phyloP scores from a whole-genome alignment of 2,797 vertebrate genomes.

The Cuculus canorus region DNA sequence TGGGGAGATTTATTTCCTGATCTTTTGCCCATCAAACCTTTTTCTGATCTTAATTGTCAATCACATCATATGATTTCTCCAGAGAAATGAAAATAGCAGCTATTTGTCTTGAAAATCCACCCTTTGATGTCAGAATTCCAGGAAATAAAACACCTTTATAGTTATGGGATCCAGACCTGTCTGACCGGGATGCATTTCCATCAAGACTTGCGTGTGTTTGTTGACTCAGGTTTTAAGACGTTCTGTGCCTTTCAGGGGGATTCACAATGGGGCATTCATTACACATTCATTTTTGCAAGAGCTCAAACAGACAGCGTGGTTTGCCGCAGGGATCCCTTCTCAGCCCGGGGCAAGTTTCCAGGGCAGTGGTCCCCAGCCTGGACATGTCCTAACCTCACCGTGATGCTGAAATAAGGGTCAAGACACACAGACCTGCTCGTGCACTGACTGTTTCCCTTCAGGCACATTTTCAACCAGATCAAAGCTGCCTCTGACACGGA shows the following conservation, averaged over 20 bases:
- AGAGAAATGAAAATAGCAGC: slow-evolving; percentile 75
- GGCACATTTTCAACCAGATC: neutral
- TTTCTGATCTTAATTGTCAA: slow-evolving; percentile 65
- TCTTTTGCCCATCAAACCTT: slow-evolving; percentile 27
- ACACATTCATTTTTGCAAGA: neutral
- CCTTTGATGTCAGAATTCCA: slow-evolving; percentile 77
- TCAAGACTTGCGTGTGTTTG: neutral
- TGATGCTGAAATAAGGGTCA: neutral
- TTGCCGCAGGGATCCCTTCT: neutral
- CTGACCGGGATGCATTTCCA: slow-evolving; percentile 51
- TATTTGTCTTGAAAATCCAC: slow-evolving; percentile 68
- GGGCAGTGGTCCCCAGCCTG: neutral
- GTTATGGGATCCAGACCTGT: slow-evolving; percentile 74
- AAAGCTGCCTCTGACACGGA: neutral
- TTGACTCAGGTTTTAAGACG: neutral
- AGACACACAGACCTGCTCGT: neutral
- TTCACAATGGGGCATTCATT: neutral
- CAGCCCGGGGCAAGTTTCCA: neutral
- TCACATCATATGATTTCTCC: slow-evolving; percentile 50
- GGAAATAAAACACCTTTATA: slow-evolving; percentile 82
- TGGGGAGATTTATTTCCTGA: slow-evolving; percentile 51
- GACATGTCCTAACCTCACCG: too few species aligned
- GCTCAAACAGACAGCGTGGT: neutral
- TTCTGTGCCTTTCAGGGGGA: neutral
- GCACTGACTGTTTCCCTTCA: neutral